Percentiles rank a stretch among this genome's conserved stretches.
phyloP scores from a whole-genome alignment of 2,888 invertebrate genomes.

The Nematopogon swammerdamellus region DNA sequence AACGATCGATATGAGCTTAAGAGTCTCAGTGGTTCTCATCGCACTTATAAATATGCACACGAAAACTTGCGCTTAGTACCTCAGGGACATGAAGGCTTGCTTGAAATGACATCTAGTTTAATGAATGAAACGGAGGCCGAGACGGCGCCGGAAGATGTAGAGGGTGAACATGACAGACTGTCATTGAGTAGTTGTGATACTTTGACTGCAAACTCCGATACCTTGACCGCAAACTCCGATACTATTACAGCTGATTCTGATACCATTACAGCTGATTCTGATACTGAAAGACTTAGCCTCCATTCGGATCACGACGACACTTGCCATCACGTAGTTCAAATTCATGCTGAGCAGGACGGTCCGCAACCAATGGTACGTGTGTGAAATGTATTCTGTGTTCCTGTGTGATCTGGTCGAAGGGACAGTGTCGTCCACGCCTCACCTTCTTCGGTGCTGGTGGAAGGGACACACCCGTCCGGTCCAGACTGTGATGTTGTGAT shows the following conservation, averaged over 20 bases:
- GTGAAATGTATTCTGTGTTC: too few relatives aligned
- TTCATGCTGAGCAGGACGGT: conserved; percentile 2
- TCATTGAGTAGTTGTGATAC: conserved; percentile 6
- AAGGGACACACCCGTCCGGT: too few relatives aligned
- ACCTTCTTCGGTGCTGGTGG: too few relatives aligned
- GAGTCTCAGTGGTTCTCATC: conserved; percentile 8
- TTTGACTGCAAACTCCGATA: conserved; percentile 7
- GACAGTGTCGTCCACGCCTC: too few relatives aligned
- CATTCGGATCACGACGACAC: too few relatives aligned
- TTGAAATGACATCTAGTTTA: conserved; percentile 7
- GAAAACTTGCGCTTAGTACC: conserved; percentile 12
- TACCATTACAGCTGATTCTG: too few relatives aligned
- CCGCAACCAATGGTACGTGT: too few relatives aligned
- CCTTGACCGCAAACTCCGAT: conserved; percentile 4
- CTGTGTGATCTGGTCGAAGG: too few relatives aligned
- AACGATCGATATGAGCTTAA: conserved; percentile 11
- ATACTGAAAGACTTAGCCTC: not conserved
- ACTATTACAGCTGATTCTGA: too few relatives aligned
- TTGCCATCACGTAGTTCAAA: not conserved
- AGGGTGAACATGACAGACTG: not conserved
- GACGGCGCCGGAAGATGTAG: conserved; percentile 8
- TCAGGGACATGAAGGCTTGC: conserved; percentile 10
- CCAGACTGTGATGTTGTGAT: too few relatives aligned
- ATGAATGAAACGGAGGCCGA: conserved; percentile 7
- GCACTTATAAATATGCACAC: conserved; percentile 13